A percentile compares a stretch with the other conserved stretches of the same genome.
These are phyloP conservation scores for Myripristis murdjan DNA, from an alignment of 2,797 vertebrate species.

Conservation along the genomic window DNA sequence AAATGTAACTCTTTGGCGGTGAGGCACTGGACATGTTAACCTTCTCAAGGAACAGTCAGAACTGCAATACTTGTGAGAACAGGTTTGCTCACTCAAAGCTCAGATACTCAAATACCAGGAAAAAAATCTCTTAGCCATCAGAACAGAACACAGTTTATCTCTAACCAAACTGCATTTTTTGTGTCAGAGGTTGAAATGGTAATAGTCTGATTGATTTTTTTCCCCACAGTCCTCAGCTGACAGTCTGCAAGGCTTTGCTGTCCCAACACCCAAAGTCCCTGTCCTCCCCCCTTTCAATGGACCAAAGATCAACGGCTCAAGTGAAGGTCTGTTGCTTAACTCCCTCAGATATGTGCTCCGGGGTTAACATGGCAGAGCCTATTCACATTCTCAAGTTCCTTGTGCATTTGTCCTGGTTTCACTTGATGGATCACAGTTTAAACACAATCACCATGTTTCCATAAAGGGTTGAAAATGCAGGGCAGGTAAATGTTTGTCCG, in stretches of 20 bases:
- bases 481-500: conserved; percentile 72
- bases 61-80: conserved; percentile 54
- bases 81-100: conserved; percentile 70
- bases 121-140: neutral
- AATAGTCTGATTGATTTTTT: conserved; percentile 40
- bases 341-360: conserved; percentile 33
- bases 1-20: neutral
- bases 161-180: conserved; percentile 20
- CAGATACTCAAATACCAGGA: conserved; percentile 22
- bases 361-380: conserved; percentile 20
- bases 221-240: conserved; percentile 73
- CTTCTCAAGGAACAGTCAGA: neutral
- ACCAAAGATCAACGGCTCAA: conserved; percentile 74
- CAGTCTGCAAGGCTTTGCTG: conserved; percentile 79
- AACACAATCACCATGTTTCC: conserved; percentile 27
- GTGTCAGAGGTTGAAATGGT: conserved; percentile 16
- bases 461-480: conserved; percentile 45
- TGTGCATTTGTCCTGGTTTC: conserved; percentile 34
- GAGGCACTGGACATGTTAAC: neutral
- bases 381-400: conserved; percentile 25
- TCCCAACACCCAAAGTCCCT: conserved; percentile 87
- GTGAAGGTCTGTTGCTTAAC: conserved; percentile 64
- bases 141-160: conserved; percentile 15
- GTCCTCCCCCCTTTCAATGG: conserved; percentile 67
- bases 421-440: conserved; percentile 45